Evolutionary conservation across 2,113 vertebrate genomes (phyloP).

Genomic region (Pachypanchax playfairii): DNA sequence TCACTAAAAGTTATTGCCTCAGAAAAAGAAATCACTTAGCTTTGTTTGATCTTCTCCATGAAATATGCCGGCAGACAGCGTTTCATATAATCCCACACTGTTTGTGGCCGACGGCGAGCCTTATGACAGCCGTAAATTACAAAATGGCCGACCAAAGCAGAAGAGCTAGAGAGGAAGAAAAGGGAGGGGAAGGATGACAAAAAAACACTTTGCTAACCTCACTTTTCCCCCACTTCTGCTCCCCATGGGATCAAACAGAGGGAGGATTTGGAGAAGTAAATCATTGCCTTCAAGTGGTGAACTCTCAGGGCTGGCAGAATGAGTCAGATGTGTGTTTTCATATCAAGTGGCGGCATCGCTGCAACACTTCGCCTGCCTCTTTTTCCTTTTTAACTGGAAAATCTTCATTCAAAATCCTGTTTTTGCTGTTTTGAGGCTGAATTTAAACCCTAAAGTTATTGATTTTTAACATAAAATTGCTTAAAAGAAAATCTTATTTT

Average conservation of each 20-base stretch:
- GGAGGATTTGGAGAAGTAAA: constrained; percentile 69
- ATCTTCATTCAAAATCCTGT: constrained; percentile 59
- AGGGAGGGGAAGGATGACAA: constrained; percentile 59
- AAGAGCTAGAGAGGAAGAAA: constrained; percentile 51
- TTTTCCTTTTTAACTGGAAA: constrained; percentile 63
- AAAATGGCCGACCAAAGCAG: constrained; percentile 66
- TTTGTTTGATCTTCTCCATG: constrained; percentile 67
- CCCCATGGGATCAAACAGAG: constrained; percentile 65
- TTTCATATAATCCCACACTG: constrained; percentile 68
- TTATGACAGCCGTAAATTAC: constrained; percentile 72
- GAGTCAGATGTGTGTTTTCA: constrained; percentile 57
- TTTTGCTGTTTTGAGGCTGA: constrained; percentile 16
- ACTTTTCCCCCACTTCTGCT: constrained; percentile 61
- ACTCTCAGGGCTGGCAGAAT: constrained; percentile 54
- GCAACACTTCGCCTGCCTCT: constrained; percentile 50
- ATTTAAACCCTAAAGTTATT: too few species aligned
- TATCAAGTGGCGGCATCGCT: constrained; percentile 58
- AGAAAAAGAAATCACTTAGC: constrained; percentile 66
- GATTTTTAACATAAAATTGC: too few species aligned
- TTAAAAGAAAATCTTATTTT: too few species aligned
- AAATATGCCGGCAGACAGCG: constrained; percentile 67
- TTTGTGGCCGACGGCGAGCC: constrained; percentile 49
- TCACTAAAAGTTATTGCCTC: constrained; percentile 59
- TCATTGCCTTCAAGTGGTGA: constrained; percentile 71
- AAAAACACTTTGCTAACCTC: constrained; percentile 69